Percentiles rank a stretch among this genome's conserved stretches.
Conservation (phyloP, 1,140 invertebrate species). For the Cydia strobilella region DNA sequence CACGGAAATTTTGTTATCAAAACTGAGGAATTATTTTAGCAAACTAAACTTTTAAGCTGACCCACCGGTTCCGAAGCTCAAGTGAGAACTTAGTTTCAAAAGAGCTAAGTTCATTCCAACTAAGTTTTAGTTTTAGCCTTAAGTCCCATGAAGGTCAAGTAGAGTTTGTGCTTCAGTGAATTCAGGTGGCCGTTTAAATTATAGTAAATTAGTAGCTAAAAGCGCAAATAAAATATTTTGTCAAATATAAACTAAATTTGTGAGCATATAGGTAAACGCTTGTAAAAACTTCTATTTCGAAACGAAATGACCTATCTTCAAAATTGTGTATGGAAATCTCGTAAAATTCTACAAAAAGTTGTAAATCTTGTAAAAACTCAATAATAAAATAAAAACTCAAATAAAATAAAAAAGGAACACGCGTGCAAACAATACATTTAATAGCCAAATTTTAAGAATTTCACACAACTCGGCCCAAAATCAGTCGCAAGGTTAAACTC, state of each 20-base stretch:
- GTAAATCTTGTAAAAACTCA: too few species aligned
- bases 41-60: background rate
- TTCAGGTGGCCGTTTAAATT: background rate
- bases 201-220: background rate
- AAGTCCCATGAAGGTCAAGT: background rate
- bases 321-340: too few species aligned
- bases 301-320: too few species aligned
- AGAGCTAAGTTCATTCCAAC: conserved; percentile 10
- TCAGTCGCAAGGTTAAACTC: conserved; percentile 15
- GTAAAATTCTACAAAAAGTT: too few species aligned
- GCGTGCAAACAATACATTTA: background rate
- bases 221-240: too few species aligned
- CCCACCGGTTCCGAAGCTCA: background rate
- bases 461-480: background rate
- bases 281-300: too few species aligned
- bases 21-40: background rate
- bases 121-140: background rate
- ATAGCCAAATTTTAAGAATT: too few species aligned
- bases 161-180: background rate
- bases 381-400: background rate
- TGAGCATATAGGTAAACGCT: too few species aligned
- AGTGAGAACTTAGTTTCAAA: background rate
- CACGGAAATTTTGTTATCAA: too few species aligned
- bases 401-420: background rate
- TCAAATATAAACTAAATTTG: too few species aligned